phyloP scores from a whole-genome alignment of 2,888 invertebrate species.

The Pterobdella sp. region DNA sequence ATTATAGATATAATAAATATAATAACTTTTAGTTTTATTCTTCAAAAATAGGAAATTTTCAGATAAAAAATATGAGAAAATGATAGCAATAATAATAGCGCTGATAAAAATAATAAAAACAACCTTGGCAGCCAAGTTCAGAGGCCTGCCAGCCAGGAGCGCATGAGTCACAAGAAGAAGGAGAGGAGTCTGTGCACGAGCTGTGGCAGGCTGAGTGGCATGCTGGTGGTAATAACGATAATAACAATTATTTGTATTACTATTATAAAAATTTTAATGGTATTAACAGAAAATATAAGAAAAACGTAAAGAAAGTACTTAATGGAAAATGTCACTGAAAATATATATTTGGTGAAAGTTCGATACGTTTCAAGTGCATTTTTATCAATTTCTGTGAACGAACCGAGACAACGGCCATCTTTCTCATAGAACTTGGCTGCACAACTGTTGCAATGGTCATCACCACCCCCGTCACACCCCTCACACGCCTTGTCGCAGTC shows the following conservation, averaged over 20 bases:
- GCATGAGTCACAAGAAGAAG: slow-evolving; percentile 29
- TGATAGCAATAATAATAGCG: neutral
- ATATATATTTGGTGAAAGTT: too few species aligned
- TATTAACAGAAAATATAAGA: neutral
- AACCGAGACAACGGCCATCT: neutral
- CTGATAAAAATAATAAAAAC: neutral
- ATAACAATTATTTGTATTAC: neutral
- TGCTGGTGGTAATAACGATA: slow-evolving; percentile 16
- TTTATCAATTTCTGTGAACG: too few species aligned
- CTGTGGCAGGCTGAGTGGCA: slow-evolving; percentile 29
- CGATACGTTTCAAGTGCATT: too few species aligned
- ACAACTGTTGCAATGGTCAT: neutral
- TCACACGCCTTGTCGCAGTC: slow-evolving; percentile 12
- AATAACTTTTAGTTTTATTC: neutral
- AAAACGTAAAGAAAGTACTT: neutral
- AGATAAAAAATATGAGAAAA: neutral
- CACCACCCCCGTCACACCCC: slow-evolving; percentile 7
- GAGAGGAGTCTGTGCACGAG: slow-evolving; percentile 27
- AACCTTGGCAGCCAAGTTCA: slow-evolving; percentile 20
- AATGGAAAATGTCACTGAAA: too few species aligned
- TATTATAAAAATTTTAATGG: neutral
- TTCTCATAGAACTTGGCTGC: slow-evolving; percentile 6
- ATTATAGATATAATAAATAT: neutral
- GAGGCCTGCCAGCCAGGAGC: slow-evolving; percentile 26
- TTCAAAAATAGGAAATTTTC: neutral